Evolutionary conservation across 2,113 vertebrate species (phyloP), one percentile per base, ranked within the genome.

Genomic region (Platichthys flesus): DNA sequence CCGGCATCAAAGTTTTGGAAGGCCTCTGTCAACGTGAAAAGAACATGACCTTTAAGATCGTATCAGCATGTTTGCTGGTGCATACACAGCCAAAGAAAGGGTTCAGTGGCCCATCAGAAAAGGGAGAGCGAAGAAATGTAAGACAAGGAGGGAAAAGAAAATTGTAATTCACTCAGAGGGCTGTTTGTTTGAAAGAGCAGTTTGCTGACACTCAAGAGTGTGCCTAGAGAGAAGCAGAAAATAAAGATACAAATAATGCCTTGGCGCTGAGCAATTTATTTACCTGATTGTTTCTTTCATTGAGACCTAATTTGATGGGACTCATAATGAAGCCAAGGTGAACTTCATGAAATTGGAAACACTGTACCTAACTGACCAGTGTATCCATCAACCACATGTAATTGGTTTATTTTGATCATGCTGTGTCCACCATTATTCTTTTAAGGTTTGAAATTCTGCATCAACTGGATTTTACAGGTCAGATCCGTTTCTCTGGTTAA

Each of bases 1-100:
- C 89, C 90, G 96, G 96, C 95, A 91, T 98, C 97, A 97, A 96
- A 96, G 95, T 96, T 97, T 96, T 95, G 95, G 97, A 97, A 95
- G 96, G 96, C 94, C 94, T 95, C 95, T 99, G 97, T 99, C 97
- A 99, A 96, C 95, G 95, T 98, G 97, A 98, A 99, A 99, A 98
- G 97, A 97, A 99, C 97, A 98, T 97, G 98, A 99, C 97, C 97
- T 99, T 99, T 98, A 99, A 93, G 97, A 97, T 96, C 93, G 96
- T 97, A 99, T 98, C 98, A 97, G 96, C 96, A 97, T 98, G 97
- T 98, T 97, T 98, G 97, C 97, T 97, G 96, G 97, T 97, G 97
- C 97, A 97, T 97, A 94, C 92, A 96, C 95, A 95, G 95, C 92
- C 94, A 87, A 74, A 91, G 94, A 94, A 96, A 96, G 96, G 96